These are phyloP conservation scores for Characodon lateralis DNA, from an alignment of 2,797 vertebrate species.

Conservation along the genomic window DNA sequence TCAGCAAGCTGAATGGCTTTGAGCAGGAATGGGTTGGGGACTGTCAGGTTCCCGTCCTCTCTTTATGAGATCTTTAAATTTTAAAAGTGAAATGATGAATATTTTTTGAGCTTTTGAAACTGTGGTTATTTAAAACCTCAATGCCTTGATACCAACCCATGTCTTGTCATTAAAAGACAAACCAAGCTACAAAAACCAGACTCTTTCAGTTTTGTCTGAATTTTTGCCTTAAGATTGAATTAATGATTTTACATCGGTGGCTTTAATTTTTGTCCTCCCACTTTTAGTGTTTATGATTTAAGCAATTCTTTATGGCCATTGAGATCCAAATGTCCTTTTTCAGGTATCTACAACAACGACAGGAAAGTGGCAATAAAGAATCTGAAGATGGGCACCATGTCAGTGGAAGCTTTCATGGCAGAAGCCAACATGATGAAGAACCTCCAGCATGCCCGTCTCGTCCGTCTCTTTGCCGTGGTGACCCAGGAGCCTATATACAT, in stretches of 20 bases:
- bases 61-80: not conserved
- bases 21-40: not conserved
- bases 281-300: not conserved
- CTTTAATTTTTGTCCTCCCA: not conserved
- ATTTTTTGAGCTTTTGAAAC: not conserved
- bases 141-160: not conserved
- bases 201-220: not conserved
- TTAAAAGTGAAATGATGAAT: not conserved
- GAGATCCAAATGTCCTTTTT: conserved; percentile 15
- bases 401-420: conserved; percentile 90
- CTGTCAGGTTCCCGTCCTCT: not conserved
- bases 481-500: conserved; percentile 97
- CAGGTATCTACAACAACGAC: conserved; percentile 92
- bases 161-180: not conserved
- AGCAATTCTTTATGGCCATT: not conserved
- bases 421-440: conserved; percentile 99
- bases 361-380: conserved; percentile 94
- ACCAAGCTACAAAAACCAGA: not conserved
- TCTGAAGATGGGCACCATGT: conserved; percentile 95
- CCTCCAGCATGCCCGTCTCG: conserved; percentile 89
- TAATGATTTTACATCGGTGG: not conserved
- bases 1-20: not conserved
- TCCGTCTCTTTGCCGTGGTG: conserved; percentile 94
- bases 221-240: not conserved
- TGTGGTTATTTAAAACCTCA: not conserved